phyloP scores from a whole-genome alignment of 2,797 vertebrate genomes.

The Fundulus diaphanus region DNA sequence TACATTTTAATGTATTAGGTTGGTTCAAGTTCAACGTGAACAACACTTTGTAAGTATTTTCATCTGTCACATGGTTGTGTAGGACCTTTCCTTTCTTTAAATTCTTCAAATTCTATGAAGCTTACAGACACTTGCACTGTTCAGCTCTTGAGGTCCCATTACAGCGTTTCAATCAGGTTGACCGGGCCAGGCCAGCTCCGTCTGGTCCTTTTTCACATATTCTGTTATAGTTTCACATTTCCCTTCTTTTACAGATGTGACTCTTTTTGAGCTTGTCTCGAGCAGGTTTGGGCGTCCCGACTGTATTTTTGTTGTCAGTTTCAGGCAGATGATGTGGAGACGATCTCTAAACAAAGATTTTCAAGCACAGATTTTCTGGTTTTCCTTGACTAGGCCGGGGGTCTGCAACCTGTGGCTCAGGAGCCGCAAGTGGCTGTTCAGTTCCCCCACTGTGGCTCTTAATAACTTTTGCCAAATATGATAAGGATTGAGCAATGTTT shows the following conservation, averaged over 20 bases:
- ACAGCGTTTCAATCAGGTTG: too few species aligned
- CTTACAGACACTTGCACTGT: too few species aligned
- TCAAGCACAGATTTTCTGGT: background rate
- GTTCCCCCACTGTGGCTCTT: too few species aligned
- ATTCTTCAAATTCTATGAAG: too few species aligned
- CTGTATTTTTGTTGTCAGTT: background rate
- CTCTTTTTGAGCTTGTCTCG: background rate
- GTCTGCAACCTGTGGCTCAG: too few species aligned
- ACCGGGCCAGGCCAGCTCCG: too few species aligned
- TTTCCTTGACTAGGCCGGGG: background rate
- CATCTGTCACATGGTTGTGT: background rate
- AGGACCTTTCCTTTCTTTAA: background rate
- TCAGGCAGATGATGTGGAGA: background rate
- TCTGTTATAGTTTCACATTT: background rate
- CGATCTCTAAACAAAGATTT: background rate
- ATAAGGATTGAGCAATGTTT: too few species aligned
- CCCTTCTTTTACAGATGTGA: background rate
- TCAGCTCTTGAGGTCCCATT: too few species aligned
- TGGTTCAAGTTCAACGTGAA: background rate
- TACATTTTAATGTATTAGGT: background rate
- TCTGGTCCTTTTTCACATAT: too few species aligned
- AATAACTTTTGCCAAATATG: too few species aligned
- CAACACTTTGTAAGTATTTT: background rate
- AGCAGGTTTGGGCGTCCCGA: background rate
- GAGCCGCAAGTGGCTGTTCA: too few species aligned